Conservation (phyloP, 2,113 vertebrate species). For the Scortum barcoo region DNA sequence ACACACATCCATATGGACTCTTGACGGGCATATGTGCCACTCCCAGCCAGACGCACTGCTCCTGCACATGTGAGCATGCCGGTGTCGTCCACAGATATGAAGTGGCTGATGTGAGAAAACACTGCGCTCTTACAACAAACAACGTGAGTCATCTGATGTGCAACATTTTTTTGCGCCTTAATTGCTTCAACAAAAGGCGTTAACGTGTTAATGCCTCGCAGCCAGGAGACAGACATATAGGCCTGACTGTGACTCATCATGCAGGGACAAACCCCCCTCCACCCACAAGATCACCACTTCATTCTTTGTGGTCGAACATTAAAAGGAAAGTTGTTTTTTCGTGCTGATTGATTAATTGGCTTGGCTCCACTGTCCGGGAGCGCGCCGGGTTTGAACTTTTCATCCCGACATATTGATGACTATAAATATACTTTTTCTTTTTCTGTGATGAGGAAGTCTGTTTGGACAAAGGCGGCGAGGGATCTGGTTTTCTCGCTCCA, state of each 20-base stretch:
- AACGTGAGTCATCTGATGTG: conserved; percentile 60
- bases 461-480: conserved; percentile 63
- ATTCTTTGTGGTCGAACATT: neutral
- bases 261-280: neutral
- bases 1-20: conserved; percentile 30
- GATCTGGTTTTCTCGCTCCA: conserved; percentile 44
- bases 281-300: conserved; percentile 21
- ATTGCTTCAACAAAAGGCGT: conserved; percentile 52
- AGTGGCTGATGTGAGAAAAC: conserved; percentile 30
- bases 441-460: conserved; percentile 15
- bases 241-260: conserved; percentile 69
- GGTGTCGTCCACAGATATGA: conserved; percentile 13
- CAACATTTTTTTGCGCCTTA: conserved; percentile 38
- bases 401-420: neutral
- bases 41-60: conserved; percentile 54
- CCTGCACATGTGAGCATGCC: conserved; percentile 16
- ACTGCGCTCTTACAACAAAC: conserved; percentile 32
- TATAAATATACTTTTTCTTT: no score
- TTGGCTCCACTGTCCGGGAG: conserved; percentile 25
- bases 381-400: conserved; percentile 11
- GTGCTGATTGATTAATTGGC: conserved; percentile 16
- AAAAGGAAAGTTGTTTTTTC: neutral
- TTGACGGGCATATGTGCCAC: conserved; percentile 59
- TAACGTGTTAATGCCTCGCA: conserved; percentile 64
- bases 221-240: conserved; percentile 54